These are phyloP conservation scores for Asarcornis scutulata DNA, from an alignment of 2,113 vertebrate genomes.

Conservation along the genomic window DNA sequence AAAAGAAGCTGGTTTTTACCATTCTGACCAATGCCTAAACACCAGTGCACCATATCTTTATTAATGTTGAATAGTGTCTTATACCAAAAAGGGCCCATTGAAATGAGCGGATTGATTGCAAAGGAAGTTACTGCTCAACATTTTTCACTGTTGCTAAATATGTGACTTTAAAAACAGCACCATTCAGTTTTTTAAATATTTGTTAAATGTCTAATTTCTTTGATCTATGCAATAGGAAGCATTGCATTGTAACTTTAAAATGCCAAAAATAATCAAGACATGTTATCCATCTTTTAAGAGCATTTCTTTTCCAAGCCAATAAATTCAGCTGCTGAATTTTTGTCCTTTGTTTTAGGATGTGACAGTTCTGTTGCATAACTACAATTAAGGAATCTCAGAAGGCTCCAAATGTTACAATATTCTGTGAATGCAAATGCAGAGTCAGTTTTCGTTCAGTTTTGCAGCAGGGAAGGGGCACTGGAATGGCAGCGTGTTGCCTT, in stretches of 20 bases:
- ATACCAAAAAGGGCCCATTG: neutral
- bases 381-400: conserved; percentile 28
- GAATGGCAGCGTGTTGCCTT: neutral
- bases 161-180: neutral
- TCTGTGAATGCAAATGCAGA: neutral
- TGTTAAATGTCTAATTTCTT: neutral
- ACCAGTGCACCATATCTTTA: neutral
- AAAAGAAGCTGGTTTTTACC: neutral
- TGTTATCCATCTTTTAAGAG: conserved; percentile 4
- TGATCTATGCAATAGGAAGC: neutral
- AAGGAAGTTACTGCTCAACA: neutral
- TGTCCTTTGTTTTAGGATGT: conserved; percentile 34
- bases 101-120: neutral
- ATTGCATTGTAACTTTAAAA: conserved; percentile 1
- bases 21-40: neutral
- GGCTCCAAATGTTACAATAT: neutral
- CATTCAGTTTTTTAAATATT: neutral
- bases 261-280: conserved; percentile 10
- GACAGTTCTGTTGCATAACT: conserved; percentile 52
- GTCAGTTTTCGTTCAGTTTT: neutral
- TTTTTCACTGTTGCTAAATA: conserved; percentile 14
- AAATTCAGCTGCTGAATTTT: conserved; percentile 29
- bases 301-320: neutral
- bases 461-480: neutral
- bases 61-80: neutral